Evolutionary conservation across 1,140 invertebrate genomes (phyloP).

Genomic region (Uloborus diversus): DNA sequence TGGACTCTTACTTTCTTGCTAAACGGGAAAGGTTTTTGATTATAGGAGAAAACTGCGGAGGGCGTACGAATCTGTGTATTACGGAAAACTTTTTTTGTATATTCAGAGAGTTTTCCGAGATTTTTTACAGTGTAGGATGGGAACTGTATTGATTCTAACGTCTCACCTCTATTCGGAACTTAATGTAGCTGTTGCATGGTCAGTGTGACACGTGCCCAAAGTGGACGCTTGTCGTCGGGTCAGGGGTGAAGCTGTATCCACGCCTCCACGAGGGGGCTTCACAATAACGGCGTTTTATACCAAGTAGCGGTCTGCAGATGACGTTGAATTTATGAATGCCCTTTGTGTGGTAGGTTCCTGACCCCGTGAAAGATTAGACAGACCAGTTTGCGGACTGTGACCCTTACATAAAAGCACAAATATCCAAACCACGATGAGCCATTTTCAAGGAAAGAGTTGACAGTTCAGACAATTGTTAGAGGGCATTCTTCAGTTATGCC

Average conservation of each 20-base stretch:
- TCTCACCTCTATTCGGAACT: too few species aligned
- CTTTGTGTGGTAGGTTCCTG: slow-evolving; percentile 26
- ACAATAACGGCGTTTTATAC: slow-evolving; percentile 11
- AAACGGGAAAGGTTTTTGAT: too few species aligned
- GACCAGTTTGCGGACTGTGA: slow-evolving; percentile 23
- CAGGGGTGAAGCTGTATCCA: neutral
- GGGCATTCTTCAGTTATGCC: neutral
- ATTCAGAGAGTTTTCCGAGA: too few species aligned
- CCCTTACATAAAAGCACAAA: slow-evolving; percentile 36
- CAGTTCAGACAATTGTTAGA: neutral
- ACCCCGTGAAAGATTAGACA: slow-evolving; percentile 51
- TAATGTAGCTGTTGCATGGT: slow-evolving; percentile 17
- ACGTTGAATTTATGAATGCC: slow-evolving; percentile 23
- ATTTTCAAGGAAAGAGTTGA: slow-evolving; percentile 6
- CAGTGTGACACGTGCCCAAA: slow-evolving; percentile 5
- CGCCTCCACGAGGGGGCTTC: neutral
- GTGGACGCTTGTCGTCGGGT: slow-evolving; percentile 9
- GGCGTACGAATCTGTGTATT: too few species aligned
- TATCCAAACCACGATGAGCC: neutral
- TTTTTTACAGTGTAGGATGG: too few species aligned
- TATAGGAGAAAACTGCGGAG: too few species aligned
- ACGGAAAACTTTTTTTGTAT: too few species aligned
- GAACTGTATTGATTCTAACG: too few species aligned
- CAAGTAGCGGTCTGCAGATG: neutral
- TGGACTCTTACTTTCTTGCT: too few species aligned